These are phyloP conservation scores for Riparia riparia DNA, from an alignment of 2,113 vertebrate species.

Conservation along the genomic window DNA sequence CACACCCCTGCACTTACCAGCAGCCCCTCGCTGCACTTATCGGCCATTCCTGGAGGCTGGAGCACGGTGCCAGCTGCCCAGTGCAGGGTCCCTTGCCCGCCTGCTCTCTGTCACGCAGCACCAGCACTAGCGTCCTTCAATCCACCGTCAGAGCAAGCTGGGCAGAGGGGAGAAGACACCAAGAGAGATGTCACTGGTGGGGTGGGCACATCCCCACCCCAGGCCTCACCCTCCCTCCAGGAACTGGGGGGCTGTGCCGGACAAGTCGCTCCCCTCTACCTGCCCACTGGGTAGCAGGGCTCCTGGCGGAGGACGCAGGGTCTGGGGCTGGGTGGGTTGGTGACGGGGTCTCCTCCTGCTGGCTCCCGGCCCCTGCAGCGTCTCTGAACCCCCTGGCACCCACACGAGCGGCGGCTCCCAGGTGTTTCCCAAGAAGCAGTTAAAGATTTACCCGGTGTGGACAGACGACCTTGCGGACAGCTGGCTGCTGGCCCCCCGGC, in stretches of 20 bases:
- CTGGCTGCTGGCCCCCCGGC: neutral
- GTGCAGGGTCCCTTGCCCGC: neutral
- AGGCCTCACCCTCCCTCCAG: neutral
- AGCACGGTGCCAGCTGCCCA: neutral
- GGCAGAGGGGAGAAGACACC: constrained; percentile 13
- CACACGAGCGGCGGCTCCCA: accelerated
- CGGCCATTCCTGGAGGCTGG: constrained; percentile 68
- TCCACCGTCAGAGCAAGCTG: constrained; percentile 48
- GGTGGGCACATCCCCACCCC: neutral
- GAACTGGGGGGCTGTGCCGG: neutral
- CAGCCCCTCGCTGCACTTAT: constrained; percentile 73
- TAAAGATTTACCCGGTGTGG: constrained; percentile 60
- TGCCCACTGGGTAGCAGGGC: neutral
- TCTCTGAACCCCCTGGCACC: neutral
- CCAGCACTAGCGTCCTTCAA: neutral
- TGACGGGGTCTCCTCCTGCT: accelerated
- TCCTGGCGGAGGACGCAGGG: neutral
- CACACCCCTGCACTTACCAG: constrained; percentile 52
- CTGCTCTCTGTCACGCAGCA: neutral
- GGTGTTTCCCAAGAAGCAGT: constrained; percentile 61
- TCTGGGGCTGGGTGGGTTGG: neutral
- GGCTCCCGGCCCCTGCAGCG: neutral
- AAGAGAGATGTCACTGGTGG: constrained; percentile 14
- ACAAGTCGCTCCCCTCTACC: neutral
- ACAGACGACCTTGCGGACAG: constrained; percentile 50